Percentiles rank a stretch among this genome's conserved stretches.
phyloP scores from a whole-genome alignment of 92 coral and sea anemone genomes.

The Zoanthus sociatus region DNA sequence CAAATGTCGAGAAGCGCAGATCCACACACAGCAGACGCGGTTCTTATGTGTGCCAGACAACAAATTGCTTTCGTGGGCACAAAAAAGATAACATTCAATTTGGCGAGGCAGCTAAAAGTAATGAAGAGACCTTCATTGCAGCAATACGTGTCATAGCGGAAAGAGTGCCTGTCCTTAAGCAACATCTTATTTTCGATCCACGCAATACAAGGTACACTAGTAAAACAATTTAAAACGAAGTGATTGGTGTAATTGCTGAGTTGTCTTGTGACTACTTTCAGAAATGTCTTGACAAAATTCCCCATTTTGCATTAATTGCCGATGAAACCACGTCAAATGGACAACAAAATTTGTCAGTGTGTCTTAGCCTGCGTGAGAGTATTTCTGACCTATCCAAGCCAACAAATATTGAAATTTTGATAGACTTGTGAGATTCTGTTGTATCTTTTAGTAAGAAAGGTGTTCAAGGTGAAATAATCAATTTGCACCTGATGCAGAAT shows the following conservation, averaged over 20 bases:
- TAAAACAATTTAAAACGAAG: constrained; percentile 66
- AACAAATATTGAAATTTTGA: neutral
- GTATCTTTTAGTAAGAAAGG: no score
- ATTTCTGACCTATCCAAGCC: constrained; percentile 63
- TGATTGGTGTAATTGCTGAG: neutral
- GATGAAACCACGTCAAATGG: constrained; percentile 73
- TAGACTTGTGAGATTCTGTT: neutral
- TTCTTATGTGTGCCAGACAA: constrained; percentile 66
- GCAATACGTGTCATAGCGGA: constrained; percentile 60
- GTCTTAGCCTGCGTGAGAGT: constrained; percentile 69
- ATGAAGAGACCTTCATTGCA: constrained; percentile 66
- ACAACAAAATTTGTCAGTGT: constrained; percentile 64
- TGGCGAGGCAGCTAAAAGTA: constrained; percentile 41
- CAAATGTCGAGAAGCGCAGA: constrained; percentile 20
- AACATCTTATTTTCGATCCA: constrained; percentile 44
- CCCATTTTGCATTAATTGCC: constrained; percentile 61
- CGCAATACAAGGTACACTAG: constrained; percentile 61
- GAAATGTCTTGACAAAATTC: constrained; percentile 57
- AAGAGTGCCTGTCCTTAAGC: neutral
- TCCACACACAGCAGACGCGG: constrained; percentile 71
- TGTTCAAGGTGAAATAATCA: no score
- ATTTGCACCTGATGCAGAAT: no score
- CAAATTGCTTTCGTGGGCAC: constrained; percentile 41
- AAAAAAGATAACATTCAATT: constrained; percentile 22
- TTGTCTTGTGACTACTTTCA: neutral